Base-by-base conservation (phyloP, 92 coral and sea anemone species). In the Anthopleura xanthogrammica region DNA sequence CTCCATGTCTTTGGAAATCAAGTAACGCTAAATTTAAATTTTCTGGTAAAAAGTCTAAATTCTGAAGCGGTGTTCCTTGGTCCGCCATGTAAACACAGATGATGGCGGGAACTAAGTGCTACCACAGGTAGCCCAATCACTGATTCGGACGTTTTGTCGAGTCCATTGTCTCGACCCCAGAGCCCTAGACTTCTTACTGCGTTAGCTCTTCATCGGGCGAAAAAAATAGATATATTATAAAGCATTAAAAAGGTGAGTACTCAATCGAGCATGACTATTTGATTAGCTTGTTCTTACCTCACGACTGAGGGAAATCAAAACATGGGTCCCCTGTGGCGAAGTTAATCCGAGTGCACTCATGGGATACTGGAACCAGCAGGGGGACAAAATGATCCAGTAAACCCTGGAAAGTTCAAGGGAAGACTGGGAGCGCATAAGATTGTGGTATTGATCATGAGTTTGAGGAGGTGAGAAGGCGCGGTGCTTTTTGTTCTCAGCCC, bases 1-100 rank as follows among this genome's bases (percentile, higher is more conserved):
- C 91, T 36, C 98, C 98, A 16, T 92, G 82, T 75, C 88, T 89
- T 84, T 95, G 98, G 66, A 95, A 95, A 43, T 91, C 87, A 12
- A 95, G 93, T 77, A 95, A 76, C 36, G 97, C 85, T 39, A 86
- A 83, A 29, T 87, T 78, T 36, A 95, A 87, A 46, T 90, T 85
- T 50, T 81, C 83, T 42, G 98, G 95, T 56, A 93, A 71, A 77
- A 93, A 93, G 36, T 84, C 85, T 54, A 93, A 77, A 58, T 90
- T 76, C 23, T 83, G 82, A 78, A 70, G 76, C 3, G n/a, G 58
- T 17, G 79, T 72, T 80, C 10, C 48, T 24, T 83, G 80, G 29
- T 74, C 83, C 83, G 83, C 88, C 88, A 85, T 85, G 83, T 78
- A 85, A 85, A 85, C 88, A 79, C 66, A 43, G n/a, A 79, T 52